A percentile compares a stretch with the other conserved stretches of the same genome.
Conservation (phyloP, 2,888 invertebrate species). For the Gonocerus acuteangulatus region DNA sequence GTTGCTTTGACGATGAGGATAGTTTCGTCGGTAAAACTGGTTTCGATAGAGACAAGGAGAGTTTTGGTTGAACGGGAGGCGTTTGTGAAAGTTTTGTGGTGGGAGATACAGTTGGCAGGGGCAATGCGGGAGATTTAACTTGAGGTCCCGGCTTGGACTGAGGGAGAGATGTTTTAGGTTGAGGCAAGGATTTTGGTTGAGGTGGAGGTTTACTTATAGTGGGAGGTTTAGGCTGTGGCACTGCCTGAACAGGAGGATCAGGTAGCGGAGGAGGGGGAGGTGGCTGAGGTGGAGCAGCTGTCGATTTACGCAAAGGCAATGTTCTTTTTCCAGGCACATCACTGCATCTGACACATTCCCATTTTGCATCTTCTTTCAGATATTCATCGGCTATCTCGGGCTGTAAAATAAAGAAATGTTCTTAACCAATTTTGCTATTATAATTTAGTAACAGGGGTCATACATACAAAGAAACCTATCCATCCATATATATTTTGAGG, state of each 20-base stretch:
- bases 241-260: not conserved
- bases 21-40: no score
- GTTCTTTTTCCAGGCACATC: constrained; percentile 11
- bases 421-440: no score
- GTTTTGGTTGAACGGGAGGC: no score
- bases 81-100: no score
- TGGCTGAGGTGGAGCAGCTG: not conserved
- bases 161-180: not conserved
- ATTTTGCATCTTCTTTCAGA: constrained; percentile 22
- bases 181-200: not conserved
- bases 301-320: constrained; percentile 10
- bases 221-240: not conserved
- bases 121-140: no score
- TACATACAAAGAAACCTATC: no score
- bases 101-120: no score
- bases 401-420: constrained; percentile 23
- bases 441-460: no score
- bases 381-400: constrained; percentile 32
- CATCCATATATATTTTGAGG: no score
- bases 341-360: constrained; percentile 31
- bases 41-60: no score
- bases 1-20: not conserved
- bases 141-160: not conserved
- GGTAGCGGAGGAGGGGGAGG: not conserved
- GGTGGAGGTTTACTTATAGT: not conserved